Evolutionary conservation across 2,888 invertebrate genomes (phyloP), one percentile per base, ranked within the genome.

Genomic region (Hydrotaea diabolus): DNA sequence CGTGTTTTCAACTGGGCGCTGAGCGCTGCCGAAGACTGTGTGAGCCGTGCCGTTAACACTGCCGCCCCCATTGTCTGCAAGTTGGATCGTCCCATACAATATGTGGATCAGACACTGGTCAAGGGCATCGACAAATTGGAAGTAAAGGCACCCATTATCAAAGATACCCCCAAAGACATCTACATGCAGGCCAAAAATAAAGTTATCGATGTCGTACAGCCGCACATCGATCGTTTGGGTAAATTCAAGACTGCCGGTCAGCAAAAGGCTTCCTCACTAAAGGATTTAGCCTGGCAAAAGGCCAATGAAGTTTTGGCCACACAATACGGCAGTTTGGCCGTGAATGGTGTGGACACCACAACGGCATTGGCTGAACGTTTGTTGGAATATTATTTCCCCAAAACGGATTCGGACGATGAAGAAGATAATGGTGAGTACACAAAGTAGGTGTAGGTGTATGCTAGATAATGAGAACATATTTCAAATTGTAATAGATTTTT

Each of bases 341-440:
- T 96, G 21, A 93, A 93, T 87, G 94, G 95, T 76, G 93, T 96
- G 21, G 96, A 96, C 90, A 93, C 93, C 2, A 95, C 96, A 64
- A 95, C 96, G 19, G 93, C 93, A 1, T 92, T 95, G 82, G 96
- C 96, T 21, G 96, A 96, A 93, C 94, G 94, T 82, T 93, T 96
- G 86, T 92, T 97, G 11, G 96, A 97, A 91, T 95, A 95, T 89
- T 96, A 96, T 91, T 94, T 96, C 86, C 96, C 95, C 23, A 93
- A 94, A 91, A 89, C 93, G 89, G 91, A 93, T 4, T 93, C 94
- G 31, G 94, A 95, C 87, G 93, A 93, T 59, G 93, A 94, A 66
- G 89, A 88, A 79, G 92, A 93, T 92, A 91, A 93, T 89, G 93
- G 94, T 94, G 86, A 92, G 92, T 91, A 49, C 49, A n/a, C 15